Percentiles rank a stretch among this genome's conserved stretches.
Evolutionary conservation across 1,140 invertebrate species (phyloP).

Genomic region (Littorina saxatilis): DNA sequence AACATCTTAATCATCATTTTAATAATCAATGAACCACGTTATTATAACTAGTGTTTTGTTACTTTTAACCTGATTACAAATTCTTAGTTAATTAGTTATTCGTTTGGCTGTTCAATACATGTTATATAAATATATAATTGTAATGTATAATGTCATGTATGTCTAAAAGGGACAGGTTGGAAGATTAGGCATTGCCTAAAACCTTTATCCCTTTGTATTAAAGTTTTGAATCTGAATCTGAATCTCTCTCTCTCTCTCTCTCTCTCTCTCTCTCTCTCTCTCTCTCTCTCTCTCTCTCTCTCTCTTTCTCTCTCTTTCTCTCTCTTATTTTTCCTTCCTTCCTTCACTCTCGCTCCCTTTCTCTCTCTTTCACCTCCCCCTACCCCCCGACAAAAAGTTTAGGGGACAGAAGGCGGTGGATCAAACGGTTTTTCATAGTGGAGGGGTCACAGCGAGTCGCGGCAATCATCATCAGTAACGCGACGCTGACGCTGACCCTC

Average conservation of each 20-base stretch:
- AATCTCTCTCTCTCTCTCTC: conserved; percentile 1
- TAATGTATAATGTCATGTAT: too few relatives aligned
- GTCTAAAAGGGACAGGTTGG: too few relatives aligned
- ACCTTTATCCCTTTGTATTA: too few relatives aligned
- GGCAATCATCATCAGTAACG: conserved; percentile 5
- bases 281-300: not conserved
- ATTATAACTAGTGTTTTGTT: too few relatives aligned
- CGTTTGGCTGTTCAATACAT: too few relatives aligned
- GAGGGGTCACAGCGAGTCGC: not conserved
- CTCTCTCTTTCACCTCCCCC: not conserved
- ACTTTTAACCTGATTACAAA: too few relatives aligned
- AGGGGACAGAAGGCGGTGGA: not conserved
- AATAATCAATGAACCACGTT: too few relatives aligned
- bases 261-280: conserved; percentile 14
- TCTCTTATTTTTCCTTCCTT: not conserved
- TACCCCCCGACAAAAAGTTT: not conserved
- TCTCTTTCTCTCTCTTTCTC: not conserved
- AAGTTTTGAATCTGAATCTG: not conserved
- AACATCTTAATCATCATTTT: too few relatives aligned
- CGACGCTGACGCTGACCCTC: not conserved
- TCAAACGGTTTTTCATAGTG: conserved; percentile 6
- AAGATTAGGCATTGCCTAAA: too few relatives aligned
- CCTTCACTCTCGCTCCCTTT: not conserved
- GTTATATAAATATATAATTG: too few relatives aligned
- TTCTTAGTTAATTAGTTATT: too few relatives aligned